Conservation (phyloP, 1,140 invertebrate genomes). For the Drosophila eugracilis region DNA sequence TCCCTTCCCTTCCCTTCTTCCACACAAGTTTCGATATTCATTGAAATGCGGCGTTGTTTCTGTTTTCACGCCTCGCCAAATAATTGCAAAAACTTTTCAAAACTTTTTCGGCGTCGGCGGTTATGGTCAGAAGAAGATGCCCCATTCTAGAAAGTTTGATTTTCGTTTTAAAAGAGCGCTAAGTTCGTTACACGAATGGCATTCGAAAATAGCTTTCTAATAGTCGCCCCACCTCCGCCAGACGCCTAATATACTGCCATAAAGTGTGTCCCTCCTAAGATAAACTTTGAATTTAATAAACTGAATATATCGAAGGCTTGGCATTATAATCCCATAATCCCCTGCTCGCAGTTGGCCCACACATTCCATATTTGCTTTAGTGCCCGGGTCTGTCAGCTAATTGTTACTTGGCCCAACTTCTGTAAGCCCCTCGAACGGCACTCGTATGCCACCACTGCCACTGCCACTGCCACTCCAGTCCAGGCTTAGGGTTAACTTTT, state of each 20-base stretch:
- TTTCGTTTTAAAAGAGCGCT: neutral
- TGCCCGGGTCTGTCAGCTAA: constrained; percentile 50
- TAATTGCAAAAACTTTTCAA: constrained; percentile 65
- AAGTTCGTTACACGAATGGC: neutral
- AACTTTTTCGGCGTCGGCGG: constrained; percentile 25
- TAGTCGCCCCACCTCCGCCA: neutral
- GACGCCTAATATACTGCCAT: neutral
- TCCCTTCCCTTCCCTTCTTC: too few relatives aligned
- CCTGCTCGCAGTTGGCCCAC: neutral
- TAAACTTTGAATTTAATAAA: constrained; percentile 26
- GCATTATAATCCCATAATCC: constrained; percentile 20
- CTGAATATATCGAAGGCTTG: constrained; percentile 11
- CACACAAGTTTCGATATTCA: constrained; percentile 36
- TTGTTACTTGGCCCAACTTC: constrained; percentile 71
- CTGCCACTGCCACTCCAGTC: too few relatives aligned
- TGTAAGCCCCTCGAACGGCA: constrained; percentile 10
- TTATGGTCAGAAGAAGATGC: neutral
- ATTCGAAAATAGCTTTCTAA: neutral
- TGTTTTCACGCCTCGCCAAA: constrained; percentile 64
- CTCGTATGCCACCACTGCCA: too few relatives aligned
- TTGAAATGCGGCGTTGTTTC: constrained; percentile 59
- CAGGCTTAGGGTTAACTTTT: constrained; percentile 43
- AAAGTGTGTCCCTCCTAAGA: too few relatives aligned
- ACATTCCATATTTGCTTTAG: constrained; percentile 46
- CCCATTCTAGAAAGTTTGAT: neutral